Evolutionary conservation across 2,113 vertebrate species (phyloP).

Genomic region (Morone saxatilis): DNA sequence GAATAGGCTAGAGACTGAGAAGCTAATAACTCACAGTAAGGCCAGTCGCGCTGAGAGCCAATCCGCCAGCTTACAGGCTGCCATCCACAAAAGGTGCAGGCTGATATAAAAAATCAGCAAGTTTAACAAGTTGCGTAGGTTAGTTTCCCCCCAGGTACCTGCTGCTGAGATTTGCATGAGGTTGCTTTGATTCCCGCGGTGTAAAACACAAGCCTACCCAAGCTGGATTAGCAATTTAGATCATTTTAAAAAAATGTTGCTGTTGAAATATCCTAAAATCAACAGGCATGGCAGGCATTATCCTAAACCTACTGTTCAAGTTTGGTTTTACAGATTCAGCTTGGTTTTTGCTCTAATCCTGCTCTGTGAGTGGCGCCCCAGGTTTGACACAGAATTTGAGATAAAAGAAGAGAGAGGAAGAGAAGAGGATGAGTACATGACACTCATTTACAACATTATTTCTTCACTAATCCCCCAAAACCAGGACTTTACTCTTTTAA

Average conservation of each 20-base stretch:
- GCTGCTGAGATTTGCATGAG: constrained; percentile 32
- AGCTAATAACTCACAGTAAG: constrained; percentile 65
- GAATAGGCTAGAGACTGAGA: constrained; percentile 56
- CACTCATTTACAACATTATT: background rate
- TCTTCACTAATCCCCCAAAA: constrained; percentile 8
- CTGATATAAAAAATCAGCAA: constrained; percentile 51
- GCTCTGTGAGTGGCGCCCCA: background rate
- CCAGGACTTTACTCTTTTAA: constrained; percentile 2
- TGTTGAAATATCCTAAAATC: constrained; percentile 37
- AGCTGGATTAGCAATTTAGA: constrained; percentile 38
- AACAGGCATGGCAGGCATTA: constrained; percentile 13
- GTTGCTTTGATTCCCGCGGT: constrained; percentile 38
- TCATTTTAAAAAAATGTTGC: constrained; percentile 11
- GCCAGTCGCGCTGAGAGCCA: constrained; percentile 49
- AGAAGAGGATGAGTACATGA: background rate
- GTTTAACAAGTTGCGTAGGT: constrained; percentile 33
- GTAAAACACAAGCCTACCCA: constrained; percentile 23
- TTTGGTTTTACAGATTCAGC: constrained; percentile 11
- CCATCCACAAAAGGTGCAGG: constrained; percentile 31
- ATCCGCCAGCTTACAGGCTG: constrained; percentile 48
- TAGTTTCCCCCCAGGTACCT: constrained; percentile 32
- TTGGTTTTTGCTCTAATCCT: background rate
- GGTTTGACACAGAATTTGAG: constrained; percentile 11
- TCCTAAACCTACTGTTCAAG: constrained; percentile 4
- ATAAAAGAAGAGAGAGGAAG: background rate